Evolutionary conservation across 1,140 invertebrate species (phyloP), one percentile per base, ranked within the genome.

Genomic region (Neoseiulus cucumeris): DNA sequence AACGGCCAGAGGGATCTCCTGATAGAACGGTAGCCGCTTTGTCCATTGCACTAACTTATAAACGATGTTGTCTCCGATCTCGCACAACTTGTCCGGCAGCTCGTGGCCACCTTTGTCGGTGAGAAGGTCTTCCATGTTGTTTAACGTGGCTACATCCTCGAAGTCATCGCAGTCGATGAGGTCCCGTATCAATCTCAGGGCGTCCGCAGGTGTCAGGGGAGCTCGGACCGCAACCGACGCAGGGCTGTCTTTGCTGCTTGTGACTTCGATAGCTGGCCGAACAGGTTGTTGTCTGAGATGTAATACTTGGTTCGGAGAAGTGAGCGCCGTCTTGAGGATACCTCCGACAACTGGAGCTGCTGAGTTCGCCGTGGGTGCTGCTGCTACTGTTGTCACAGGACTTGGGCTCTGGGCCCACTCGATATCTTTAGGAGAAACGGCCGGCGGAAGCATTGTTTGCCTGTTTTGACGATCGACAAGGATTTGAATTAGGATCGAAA

Each of bases 41-140:
- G 92, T 96, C 93, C 93, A 98, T 77, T 94, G 90, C 66, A 97
- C 91, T 77, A 97, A 82, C 78, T 95, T 93, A 79, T 91, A 89
- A 42, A 94, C 90, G 73, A 94, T 93, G 64, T 88, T 91, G 78
- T 94, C 91, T 55, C 90, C 90, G 74, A 95, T 91, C 76, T 90
- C 87, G 80, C 88, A 92, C 72, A 94, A 79, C 75, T 91, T 91
- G 71, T 91, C 87, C 68, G 87, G 88, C 68, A 93, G 83, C 76
- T 91, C 87, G 68, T 87, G 87, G 73, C 88, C 89, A 74, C 87
- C 68, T 68, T 18, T 68, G 45, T 20, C 68, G 68, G 18, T 64
- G 17, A 69, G 65, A 17, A 70, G 64, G 18, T 66, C 66, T 28
- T 64, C 42, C n/a, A 71, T 65, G 41, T 67, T 72, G 42, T 79